Conservation (phyloP, 2,113 vertebrate genomes). For the Osmerus eperlanus region DNA sequence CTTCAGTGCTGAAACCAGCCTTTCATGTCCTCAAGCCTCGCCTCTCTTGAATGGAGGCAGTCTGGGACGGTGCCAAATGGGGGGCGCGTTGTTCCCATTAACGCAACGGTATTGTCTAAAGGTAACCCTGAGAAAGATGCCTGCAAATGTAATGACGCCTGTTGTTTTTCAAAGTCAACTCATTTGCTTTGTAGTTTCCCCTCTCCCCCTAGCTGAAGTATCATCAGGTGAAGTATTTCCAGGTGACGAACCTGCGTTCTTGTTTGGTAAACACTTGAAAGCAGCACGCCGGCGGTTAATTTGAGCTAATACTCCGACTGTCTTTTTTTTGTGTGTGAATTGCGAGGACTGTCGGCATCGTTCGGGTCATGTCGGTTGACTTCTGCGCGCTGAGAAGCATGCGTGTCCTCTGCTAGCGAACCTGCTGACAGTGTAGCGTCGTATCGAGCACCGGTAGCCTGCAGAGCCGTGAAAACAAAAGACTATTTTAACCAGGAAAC, state of each 20-base stretch:
- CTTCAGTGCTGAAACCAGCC: conserved; percentile 10
- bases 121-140: conserved; percentile 29
- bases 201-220: not conserved
- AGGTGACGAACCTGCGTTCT: conserved; percentile 18
- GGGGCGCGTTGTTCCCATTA: conserved; percentile 26
- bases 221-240: conserved; percentile 2
- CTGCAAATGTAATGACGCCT: conserved; percentile 43
- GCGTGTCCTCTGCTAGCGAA: conserved; percentile 33
- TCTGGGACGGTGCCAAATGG: conserved; percentile 19
- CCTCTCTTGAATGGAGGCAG: not conserved
- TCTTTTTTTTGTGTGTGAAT: not conserved
- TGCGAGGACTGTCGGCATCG: not conserved
- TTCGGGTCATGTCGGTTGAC: conserved; percentile 20
- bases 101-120: conserved; percentile 30
- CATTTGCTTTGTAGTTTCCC: conserved; percentile 32
- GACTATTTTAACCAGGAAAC: conserved; percentile 21
- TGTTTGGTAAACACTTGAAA: not conserved
- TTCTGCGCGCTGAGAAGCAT: conserved; percentile 39
- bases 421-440: conserved; percentile 53
- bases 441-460: conserved; percentile 22
- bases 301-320: not conserved
- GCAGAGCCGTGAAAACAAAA: conserved; percentile 35
- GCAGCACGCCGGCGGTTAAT: not conserved
- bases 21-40: conserved; percentile 43
- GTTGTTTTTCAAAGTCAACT: not conserved